Evolutionary conservation across 2,797 vertebrate genomes (phyloP).

Genomic region (Macrochelys suwanniensis): DNA sequence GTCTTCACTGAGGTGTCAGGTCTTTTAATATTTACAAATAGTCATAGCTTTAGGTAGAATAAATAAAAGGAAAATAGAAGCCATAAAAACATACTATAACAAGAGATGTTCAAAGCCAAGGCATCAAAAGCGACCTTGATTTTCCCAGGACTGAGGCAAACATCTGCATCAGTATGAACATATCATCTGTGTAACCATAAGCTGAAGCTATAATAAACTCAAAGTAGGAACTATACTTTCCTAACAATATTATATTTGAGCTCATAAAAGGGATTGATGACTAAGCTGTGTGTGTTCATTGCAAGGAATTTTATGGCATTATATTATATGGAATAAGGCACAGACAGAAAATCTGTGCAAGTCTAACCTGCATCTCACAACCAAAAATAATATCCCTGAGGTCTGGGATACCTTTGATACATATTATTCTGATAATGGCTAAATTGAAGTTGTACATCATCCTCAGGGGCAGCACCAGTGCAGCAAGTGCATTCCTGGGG

Average conservation of each 20-base stretch:
- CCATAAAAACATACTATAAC: background rate
- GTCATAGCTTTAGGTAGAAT: background rate
- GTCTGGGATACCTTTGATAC: background rate
- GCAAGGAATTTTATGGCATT: background rate
- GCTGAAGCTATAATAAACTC: background rate
- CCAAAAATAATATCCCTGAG: background rate
- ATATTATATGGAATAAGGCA: background rate
- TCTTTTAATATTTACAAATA: background rate
- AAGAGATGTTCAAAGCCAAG: background rate
- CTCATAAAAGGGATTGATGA: background rate
- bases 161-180: background rate
- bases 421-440: background rate
- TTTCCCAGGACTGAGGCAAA: background rate
- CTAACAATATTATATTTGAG: background rate
- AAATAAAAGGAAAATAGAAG: fast-evolving
- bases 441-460: background rate
- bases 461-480: no score
- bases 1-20: background rate
- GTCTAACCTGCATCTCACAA: background rate
- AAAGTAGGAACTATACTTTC: background rate
- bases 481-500: no score
- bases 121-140: background rate
- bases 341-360: background rate
- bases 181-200: background rate
- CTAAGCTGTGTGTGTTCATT: background rate